Evolutionary conservation across 2,113 vertebrate species (phyloP).

Genomic region (Tetrax tetrax): DNA sequence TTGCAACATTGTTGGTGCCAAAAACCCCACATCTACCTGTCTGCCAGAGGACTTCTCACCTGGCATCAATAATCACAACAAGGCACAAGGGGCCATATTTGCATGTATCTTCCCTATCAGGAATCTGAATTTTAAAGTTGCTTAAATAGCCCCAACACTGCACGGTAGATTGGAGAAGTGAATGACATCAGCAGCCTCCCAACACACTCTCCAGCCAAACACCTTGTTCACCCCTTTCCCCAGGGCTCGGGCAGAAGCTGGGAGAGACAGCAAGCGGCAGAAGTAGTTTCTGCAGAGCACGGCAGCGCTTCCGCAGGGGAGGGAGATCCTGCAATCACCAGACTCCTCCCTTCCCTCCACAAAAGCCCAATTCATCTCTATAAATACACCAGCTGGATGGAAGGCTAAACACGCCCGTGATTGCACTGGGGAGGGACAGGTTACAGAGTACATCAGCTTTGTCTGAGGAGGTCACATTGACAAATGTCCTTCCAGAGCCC

Average conservation of each 20-base stretch:
- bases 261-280: not conserved
- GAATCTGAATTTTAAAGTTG: not conserved
- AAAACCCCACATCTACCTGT: not conserved
- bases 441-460: not conserved
- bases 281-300: not conserved
- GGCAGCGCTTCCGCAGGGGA: rapidly evolving
- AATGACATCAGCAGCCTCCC: not conserved
- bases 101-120: not conserved
- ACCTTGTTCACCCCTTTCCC: not conserved
- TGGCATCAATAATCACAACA: not conserved
- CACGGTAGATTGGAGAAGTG: not conserved
- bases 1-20: not conserved
- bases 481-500: not conserved
- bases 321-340: not conserved
- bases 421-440: not conserved
- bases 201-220: not conserved
- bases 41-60: not conserved
- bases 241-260: not conserved
- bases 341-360: not conserved
- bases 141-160: not conserved
- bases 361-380: not conserved
- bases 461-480: not conserved
- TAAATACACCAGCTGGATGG: not conserved
- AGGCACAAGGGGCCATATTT: not conserved
- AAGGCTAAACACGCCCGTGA: not conserved